Evolutionary conservation across 2,888 invertebrate genomes (phyloP).

Genomic region (Prosapia bicincta): DNA sequence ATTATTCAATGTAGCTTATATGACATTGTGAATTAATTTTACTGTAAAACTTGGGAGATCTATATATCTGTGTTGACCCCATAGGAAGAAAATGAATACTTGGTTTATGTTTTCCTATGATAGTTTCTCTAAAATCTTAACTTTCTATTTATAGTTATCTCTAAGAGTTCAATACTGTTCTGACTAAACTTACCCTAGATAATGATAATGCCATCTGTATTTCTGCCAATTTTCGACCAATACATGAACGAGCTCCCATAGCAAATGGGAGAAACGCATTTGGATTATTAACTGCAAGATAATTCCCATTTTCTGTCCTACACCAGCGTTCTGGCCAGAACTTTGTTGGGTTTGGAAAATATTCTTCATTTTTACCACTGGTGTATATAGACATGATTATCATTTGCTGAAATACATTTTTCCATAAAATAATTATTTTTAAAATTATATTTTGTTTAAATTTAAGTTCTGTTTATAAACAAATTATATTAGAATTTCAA

Average conservation of each 20-base stretch:
- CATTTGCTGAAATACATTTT: constrained; percentile 74
- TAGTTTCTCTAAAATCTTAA: not conserved
- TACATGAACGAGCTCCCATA: constrained; percentile 75
- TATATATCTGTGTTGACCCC: constrained; percentile 1
- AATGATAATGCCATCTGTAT: constrained; percentile 67
- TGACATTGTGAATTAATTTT: too few relatives aligned
- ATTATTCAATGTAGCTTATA: not conserved
- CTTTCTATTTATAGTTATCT: not conserved
- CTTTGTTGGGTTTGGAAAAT: constrained; percentile 63
- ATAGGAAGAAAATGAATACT: constrained; percentile 14
- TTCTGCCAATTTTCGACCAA: constrained; percentile 78
- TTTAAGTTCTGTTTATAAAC: too few relatives aligned
- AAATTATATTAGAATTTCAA: too few relatives aligned
- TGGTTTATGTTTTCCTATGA: too few relatives aligned
- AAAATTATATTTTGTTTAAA: too few relatives aligned
- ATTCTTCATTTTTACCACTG: constrained; percentile 66
- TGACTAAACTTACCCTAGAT: constrained; percentile 53
- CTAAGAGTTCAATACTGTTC: not conserved
- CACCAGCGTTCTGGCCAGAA: constrained; percentile 79
- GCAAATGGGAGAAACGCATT: constrained; percentile 79
- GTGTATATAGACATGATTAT: constrained; percentile 82
- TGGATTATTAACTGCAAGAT: constrained; percentile 52
- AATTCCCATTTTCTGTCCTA: constrained; percentile 49
- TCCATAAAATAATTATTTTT: too few relatives aligned
- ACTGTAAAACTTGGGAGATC: not conserved